Conservation (phyloP, 2,113 vertebrate genomes). For the Mormoops blainvillei region DNA sequence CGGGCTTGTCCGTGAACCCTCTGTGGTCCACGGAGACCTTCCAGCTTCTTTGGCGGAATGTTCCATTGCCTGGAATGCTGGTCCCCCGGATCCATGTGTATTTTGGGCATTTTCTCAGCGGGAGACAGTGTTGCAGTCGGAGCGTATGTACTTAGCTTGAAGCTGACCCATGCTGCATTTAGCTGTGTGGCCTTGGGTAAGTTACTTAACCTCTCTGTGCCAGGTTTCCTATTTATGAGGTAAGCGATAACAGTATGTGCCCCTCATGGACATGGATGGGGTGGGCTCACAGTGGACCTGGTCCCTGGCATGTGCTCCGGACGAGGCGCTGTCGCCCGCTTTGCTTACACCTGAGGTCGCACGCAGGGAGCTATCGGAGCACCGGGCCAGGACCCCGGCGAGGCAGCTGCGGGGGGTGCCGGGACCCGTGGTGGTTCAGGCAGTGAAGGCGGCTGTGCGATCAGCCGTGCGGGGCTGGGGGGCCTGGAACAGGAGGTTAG, state of each 20-base stretch:
- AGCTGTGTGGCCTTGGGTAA: neutral
- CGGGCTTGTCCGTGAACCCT: neutral
- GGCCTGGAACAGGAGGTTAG: neutral
- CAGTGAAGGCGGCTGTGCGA: neutral
- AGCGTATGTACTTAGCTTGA: neutral
- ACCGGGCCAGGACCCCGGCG: no score
- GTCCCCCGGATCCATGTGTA: neutral
- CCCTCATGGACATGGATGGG: no score
- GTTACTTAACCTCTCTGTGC: neutral
- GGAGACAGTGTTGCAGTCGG: neutral
- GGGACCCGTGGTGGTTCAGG: neutral
- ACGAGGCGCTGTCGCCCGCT: neutral
- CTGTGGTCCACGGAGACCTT: neutral
- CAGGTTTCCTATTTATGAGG: neutral
- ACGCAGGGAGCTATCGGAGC: neutral
- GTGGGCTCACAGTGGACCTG: fast-evolving
- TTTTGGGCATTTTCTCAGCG: neutral
- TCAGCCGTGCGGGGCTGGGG: no score
- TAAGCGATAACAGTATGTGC: neutral
- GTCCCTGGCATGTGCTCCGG: neutral
- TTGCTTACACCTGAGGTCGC: fast-evolving
- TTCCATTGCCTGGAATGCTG: neutral
- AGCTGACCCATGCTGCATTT: neutral
- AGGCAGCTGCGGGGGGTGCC: neutral
- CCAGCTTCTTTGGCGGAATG: neutral